Conservation (phyloP, 2,888 invertebrate species). For the Mechanitis messenoides region DNA sequence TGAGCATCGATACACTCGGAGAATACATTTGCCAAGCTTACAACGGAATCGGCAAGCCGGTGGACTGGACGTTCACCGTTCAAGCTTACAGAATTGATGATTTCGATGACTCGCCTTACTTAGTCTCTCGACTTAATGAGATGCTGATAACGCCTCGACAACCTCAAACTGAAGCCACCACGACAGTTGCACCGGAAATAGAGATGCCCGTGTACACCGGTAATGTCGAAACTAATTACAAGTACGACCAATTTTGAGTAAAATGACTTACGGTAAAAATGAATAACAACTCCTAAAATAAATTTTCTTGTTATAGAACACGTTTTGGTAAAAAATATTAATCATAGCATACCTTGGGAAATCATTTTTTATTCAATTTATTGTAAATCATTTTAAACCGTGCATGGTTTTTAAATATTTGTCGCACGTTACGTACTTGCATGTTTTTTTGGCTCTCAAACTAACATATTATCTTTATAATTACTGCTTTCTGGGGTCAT, state of each 20-base stretch:
- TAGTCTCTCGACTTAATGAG: conserved; percentile 36
- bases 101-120: conserved; percentile 32
- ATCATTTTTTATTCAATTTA: not conserved
- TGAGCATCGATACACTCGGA: conserved; percentile 85
- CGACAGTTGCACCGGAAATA: conserved; percentile 34
- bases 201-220: conserved; percentile 50
- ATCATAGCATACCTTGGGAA: too few relatives aligned
- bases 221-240: conserved; percentile 41
- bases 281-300: too few relatives aligned
- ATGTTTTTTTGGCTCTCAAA: conserved; percentile 12
- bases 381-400: conserved; percentile 10
- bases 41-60: conserved; percentile 86
- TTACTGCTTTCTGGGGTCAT: not conserved
- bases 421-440: conserved; percentile 31
- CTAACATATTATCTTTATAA: conserved; percentile 2
- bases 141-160: conserved; percentile 30
- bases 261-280: too few relatives aligned
- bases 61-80: conserved; percentile 85
- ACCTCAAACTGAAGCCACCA: conserved; percentile 30
- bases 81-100: conserved; percentile 84
- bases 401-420: not conserved
- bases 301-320: too few relatives aligned
- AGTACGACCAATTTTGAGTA: too few relatives aligned
- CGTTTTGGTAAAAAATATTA: too few relatives aligned
- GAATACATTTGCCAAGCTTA: conserved; percentile 93